Evolutionary conservation across 2,797 vertebrate genomes (phyloP), one percentile per base, ranked within the genome.

Genomic region (Odontamblyopus lacepedii): DNA sequence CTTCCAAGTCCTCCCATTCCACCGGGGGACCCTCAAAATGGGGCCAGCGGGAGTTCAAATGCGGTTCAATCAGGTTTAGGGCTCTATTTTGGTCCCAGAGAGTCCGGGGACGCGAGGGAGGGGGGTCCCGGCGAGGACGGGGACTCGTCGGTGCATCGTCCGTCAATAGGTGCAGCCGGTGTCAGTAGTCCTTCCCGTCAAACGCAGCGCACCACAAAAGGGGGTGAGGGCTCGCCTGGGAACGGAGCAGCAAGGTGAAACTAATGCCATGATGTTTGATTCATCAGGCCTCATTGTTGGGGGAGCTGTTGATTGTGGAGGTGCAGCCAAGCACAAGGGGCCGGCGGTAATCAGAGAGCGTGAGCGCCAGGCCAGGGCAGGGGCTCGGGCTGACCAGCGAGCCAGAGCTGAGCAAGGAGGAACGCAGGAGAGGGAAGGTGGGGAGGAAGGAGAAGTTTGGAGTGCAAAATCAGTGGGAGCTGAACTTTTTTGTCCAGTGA

Each of bases 221-320:
- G 88, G 90, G 88, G 90, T 85, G 12, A 85, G 87, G 87, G 78
- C 87, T 89, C 83, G 88, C 89, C 95, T 98, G 97, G 96, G 96
- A 97, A 97, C 95, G 95, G 95, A 94, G 95, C 96, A 97, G 95
- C 96, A 97, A 98, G 97, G 97, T 98, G 97, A 98, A 98, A 98
- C 96, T 98, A 98, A 98, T 98, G 96, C 96, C 94, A 94, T 96
- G 95, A 98, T 96, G 96, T 98, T 97, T 96, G 96, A 98, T 98
- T 98, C 97, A 98, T 98, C 96, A 97, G 96, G 96, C 95, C 95
- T 96, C 96, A 98, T 98, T 98, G 97, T 98, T 97, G 89, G 89
- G 85, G 87, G 88, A 95, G 87, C 95, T 95, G 96, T 95, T 97
- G 96, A 96, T 98, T 98, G 97, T 98, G 95, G 96, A 96, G 95